Conservation (phyloP, 2,113 vertebrate genomes). For the Erythrocercus mccallii region DNA sequence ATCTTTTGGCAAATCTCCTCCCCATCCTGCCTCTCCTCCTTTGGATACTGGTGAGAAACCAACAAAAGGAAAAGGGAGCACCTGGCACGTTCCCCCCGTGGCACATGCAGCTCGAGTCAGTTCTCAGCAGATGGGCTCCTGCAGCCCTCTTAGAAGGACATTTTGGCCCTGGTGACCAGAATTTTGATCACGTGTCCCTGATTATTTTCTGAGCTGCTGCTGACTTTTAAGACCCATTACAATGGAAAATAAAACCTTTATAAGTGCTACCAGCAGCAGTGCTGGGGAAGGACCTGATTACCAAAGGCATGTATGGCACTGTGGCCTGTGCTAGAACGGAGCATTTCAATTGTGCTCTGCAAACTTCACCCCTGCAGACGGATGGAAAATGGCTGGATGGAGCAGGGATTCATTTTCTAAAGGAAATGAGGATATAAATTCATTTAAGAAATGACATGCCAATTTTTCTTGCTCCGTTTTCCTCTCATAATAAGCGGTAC, state of each 20-base stretch:
- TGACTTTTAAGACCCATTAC: slow-evolving; percentile 43
- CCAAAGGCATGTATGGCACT: background rate
- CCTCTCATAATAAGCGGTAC: slow-evolving; percentile 49
- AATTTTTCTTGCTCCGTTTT: slow-evolving; percentile 62
- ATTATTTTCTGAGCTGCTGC: slow-evolving; percentile 23
- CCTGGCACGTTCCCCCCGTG: accelerated
- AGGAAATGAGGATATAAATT: slow-evolving; percentile 69
- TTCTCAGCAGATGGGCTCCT: background rate
- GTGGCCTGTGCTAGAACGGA: background rate
- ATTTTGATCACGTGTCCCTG: background rate
- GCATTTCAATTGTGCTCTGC: slow-evolving; percentile 36
- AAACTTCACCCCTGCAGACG: slow-evolving; percentile 54
- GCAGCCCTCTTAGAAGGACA: background rate
- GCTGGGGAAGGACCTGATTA: background rate
- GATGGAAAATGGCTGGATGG: slow-evolving; percentile 49
- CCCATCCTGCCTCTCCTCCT: background rate
- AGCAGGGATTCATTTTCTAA: slow-evolving; percentile 58
- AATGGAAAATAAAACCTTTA: slow-evolving; percentile 53
- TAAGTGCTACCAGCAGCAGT: background rate
- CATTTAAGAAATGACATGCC: slow-evolving; percentile 64
- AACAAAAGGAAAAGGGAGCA: background rate
- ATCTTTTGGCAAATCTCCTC: slow-evolving; percentile 23
- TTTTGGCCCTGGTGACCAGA: background rate
- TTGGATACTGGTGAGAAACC: background rate
- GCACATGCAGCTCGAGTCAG: background rate